Evolutionary conservation across 2,888 invertebrate genomes (phyloP).

Genomic region (Amiota communis): DNA sequence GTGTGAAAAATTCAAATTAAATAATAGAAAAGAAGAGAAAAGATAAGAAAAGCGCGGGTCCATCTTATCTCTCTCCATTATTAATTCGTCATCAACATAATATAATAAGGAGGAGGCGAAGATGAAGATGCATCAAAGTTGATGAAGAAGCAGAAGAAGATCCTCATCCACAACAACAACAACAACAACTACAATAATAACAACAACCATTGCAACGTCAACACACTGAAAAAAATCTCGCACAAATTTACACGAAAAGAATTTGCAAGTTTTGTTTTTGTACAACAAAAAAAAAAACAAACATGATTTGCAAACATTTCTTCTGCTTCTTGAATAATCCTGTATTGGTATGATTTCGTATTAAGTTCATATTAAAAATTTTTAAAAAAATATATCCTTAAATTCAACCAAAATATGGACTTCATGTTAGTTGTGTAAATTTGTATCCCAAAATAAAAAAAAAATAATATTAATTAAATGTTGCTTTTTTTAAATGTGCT

Average conservation of each 20-base stretch:
- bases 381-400: slow-evolving; percentile 33
- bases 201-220: neutral
- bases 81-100: neutral
- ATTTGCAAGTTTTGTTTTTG: slow-evolving; percentile 4
- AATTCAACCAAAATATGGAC: slow-evolving; percentile 19
- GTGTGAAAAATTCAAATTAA: neutral
- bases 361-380: slow-evolving; percentile 67
- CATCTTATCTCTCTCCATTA: too few species aligned
- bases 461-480: slow-evolving; percentile 3
- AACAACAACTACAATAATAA: neutral
- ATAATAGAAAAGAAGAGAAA: neutral
- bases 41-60: neutral
- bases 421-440: slow-evolving; percentile 6
- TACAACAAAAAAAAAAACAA: too few species aligned
- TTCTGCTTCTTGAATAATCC: slow-evolving; percentile 66
- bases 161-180: slow-evolving; percentile 3
- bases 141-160: neutral
- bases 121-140: neutral
- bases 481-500: slow-evolving; percentile 10
- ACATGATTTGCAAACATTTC: neutral
- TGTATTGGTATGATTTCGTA: slow-evolving; percentile 73
- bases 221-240: neutral
- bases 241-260: neutral
- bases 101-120: neutral
- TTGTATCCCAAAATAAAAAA: neutral